A percentile compares a stretch with the other conserved stretches of the same genome.
Conservation (phyloP, 2,888 invertebrate genomes). For the Thereva nobilitata region DNA sequence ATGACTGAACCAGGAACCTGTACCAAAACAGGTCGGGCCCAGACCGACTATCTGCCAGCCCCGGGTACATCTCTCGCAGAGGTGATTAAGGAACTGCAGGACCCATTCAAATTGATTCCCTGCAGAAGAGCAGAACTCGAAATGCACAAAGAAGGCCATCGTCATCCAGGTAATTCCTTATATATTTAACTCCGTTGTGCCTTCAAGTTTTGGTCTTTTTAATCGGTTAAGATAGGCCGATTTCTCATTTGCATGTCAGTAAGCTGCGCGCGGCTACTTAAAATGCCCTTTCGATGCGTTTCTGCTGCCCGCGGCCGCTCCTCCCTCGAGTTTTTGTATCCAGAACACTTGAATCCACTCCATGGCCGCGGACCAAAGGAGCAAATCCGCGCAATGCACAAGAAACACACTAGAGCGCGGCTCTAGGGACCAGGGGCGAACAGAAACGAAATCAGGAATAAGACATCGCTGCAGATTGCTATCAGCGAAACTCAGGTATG, state of each 20-base stretch:
- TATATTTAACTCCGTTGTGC: constrained; percentile 33
- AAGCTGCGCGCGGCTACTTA: constrained; percentile 36
- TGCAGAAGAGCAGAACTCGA: constrained; percentile 2
- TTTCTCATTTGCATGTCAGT: constrained; percentile 37
- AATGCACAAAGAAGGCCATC: constrained; percentile 10
- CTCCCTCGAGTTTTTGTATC: neutral
- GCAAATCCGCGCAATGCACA: constrained; percentile 8
- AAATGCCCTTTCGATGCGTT: constrained; percentile 33
- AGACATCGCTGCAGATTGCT: constrained; percentile 18
- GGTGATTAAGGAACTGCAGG: constrained; percentile 34
- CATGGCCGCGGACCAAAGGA: constrained; percentile 8
- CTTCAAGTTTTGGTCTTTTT: constrained; percentile 16
- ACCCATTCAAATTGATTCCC: constrained; percentile 23
- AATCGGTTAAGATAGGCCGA: constrained; percentile 26
- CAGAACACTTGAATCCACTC: constrained; percentile 8
- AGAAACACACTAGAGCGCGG: constrained; percentile 6
- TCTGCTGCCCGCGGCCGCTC: constrained; percentile 2
- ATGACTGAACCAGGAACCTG: constrained; percentile 22
- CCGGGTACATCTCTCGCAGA: constrained; percentile 5
- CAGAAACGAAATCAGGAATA: neutral
- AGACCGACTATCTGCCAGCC: constrained; percentile 8
- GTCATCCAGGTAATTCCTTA: constrained; percentile 26
- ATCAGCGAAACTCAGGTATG: constrained; percentile 26
- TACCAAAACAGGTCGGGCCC: constrained; percentile 21
- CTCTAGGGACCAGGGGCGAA: constrained; percentile 10